Evolutionary conservation across 2,113 vertebrate species (phyloP).

Genomic region (Apteryx mantelli): DNA sequence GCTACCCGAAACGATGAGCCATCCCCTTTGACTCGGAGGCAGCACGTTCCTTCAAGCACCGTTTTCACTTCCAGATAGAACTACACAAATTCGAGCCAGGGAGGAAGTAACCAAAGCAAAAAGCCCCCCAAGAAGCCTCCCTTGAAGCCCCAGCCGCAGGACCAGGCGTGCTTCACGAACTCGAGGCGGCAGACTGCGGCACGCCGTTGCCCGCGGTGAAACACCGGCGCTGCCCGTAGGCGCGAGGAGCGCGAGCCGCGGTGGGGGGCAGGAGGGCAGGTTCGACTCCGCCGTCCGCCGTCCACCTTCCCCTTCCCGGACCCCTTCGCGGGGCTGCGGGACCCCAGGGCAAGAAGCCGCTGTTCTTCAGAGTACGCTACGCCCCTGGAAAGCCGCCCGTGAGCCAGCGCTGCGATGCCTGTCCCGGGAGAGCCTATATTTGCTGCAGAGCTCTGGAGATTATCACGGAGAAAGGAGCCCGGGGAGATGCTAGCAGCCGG

Average conservation of each 20-base stretch:
- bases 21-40: not conserved
- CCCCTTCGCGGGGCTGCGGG: not conserved
- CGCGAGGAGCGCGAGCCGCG: not conserved
- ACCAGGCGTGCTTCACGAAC: not conserved
- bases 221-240: no score
- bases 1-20: fast-evolving
- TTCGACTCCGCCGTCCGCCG: not conserved
- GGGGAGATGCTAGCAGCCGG: fast-evolving
- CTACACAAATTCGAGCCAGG: not conserved
- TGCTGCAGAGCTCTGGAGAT: not conserved
- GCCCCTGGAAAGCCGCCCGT: no score
- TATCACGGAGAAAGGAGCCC: fast-evolving
- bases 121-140: not conserved
- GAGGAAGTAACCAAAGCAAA: not conserved
- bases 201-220: not conserved
- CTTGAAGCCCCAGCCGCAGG: not conserved
- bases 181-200: not conserved
- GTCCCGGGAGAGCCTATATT: not conserved
- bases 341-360: not conserved
- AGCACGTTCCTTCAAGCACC: not conserved
- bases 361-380: not conserved
- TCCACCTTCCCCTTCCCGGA: not conserved
- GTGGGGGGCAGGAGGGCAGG: no score
- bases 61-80: not conserved
- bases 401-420: not conserved